Percentiles rank a stretch among this genome's conserved stretches.
Evolutionary conservation across 2,888 invertebrate genomes (phyloP).

Genomic region (Drosophila histrio): DNA sequence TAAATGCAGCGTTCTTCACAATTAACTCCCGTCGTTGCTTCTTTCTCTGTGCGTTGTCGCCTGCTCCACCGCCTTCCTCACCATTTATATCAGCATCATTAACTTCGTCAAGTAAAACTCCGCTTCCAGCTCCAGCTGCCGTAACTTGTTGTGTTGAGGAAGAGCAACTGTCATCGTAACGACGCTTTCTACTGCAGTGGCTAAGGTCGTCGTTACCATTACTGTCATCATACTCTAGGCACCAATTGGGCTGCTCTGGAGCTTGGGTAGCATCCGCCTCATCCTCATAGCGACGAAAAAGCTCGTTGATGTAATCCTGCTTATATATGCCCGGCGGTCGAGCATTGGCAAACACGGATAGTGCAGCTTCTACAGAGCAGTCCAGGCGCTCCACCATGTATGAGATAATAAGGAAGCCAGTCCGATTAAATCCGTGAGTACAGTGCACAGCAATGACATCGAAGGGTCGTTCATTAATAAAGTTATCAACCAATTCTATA

Average conservation of each 20-base stretch:
- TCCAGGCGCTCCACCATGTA: slow-evolving; percentile 94
- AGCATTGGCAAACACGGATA: slow-evolving; percentile 89
- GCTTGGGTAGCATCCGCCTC: slow-evolving; percentile 89
- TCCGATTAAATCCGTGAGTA: slow-evolving; percentile 99
- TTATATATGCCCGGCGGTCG: slow-evolving; percentile 99
- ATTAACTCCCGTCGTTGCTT: slow-evolving; percentile 85
- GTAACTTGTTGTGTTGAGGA: slow-evolving; percentile 69
- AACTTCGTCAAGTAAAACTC: slow-evolving; percentile 39
- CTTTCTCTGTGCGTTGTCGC: slow-evolving; percentile 77
- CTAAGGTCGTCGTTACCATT: slow-evolving; percentile 84
- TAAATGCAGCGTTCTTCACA: slow-evolving; percentile 90
- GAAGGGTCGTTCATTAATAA: slow-evolving; percentile 91
- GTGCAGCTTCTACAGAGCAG: slow-evolving; percentile 93
- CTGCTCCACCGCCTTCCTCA: slow-evolving; percentile 51
- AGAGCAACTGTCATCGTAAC: slow-evolving; percentile 60
- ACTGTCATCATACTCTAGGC: slow-evolving; percentile 86
- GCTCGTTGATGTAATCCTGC: slow-evolving; percentile 95
- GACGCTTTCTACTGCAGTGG: slow-evolving; percentile 56
- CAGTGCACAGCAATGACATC: slow-evolving; percentile 92
- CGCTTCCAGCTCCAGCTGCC: slow-evolving; percentile 32
- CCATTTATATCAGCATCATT: slow-evolving; percentile 34
- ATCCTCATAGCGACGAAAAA: slow-evolving; percentile 92
- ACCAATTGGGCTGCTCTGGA: slow-evolving; percentile 95
- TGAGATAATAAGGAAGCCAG: slow-evolving; percentile 96
- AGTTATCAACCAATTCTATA: slow-evolving; percentile 91